Base-by-base conservation (phyloP, 2,113 vertebrate genomes). In the Myotis brandtii region DNA sequence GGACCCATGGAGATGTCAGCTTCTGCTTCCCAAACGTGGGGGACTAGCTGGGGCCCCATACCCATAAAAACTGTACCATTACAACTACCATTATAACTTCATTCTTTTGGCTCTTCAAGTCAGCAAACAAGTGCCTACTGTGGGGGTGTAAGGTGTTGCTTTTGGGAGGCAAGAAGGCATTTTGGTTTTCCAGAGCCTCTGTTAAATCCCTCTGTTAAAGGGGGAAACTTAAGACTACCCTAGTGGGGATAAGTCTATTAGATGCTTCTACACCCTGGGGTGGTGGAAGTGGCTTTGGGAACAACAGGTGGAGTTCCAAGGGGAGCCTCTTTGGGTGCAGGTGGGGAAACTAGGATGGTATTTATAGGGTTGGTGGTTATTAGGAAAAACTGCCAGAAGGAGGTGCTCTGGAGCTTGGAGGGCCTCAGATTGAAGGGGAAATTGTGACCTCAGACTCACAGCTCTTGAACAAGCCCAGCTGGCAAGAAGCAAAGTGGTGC, bases 1-100 rank as follows among this genome's bases (percentile, higher is more conserved):
- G 46, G 97, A 92, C 95, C 86, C 98, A 98, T 52, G 97, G 97
- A 95, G 98, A 96, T 3, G 54, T 98, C 90, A 85, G 76, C 20
- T 1, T 98, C 93, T 99, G 99, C 94, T 97, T 90, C 20, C 2
- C 0, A 89, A 25, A 67, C 40, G 6, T 13, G 34, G 79, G 6
- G 84, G 59, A 72, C 50, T 20, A 66, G 21, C 21, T 67, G 76
- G 32, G 48, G 43, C 88, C 52, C 64, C 48, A 62, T 56, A 79
- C 70, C 87, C 52, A 72, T 17, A 50, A 64, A 93, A 66, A 69
- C 67, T 69, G 34, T 84, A 32, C 40, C 84, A 50, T 34, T 50
- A 52, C 77, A 75, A 80, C 86, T 69, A 46, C 40, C 40, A n/a
- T 87, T 70, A 54, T 62, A 62, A 75, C 21, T 66, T 93, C 43